Conservation (phyloP, 2,113 vertebrate species). For the Mobula birostris region DNA sequence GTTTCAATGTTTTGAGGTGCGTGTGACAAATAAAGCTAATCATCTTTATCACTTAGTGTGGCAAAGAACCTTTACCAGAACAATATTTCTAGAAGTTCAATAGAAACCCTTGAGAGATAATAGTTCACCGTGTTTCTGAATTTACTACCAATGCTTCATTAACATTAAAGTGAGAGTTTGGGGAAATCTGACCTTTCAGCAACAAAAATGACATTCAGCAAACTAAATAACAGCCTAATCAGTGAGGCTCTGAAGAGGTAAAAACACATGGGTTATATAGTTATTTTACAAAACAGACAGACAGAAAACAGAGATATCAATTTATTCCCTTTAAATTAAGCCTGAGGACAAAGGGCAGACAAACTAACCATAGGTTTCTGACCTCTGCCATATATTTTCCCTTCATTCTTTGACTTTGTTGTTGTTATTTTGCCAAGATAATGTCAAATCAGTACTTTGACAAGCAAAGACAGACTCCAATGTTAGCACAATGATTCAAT, state of each 20-base stretch:
- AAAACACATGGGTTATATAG: neutral
- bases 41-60: neutral
- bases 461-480: neutral
- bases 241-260: neutral
- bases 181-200: neutral
- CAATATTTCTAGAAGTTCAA: neutral
- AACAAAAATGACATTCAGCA: neutral
- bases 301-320: neutral
- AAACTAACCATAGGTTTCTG: neutral
- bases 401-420: neutral
- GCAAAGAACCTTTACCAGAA: neutral
- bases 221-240: neutral
- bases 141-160: neutral
- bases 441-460: neutral
- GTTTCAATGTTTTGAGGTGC: no score
- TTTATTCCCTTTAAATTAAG: neutral
- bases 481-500: slow-evolving; percentile 10
- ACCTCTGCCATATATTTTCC: neutral
- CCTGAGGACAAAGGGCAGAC: neutral
- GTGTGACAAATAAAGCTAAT: no score
- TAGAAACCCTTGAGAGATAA: neutral
- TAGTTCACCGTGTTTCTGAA: neutral
- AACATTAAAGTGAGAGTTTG: neutral
- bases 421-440: neutral
- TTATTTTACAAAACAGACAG: neutral